phyloP scores from a whole-genome alignment of 1,140 invertebrate genomes.

The Euura saliciscinereae region DNA sequence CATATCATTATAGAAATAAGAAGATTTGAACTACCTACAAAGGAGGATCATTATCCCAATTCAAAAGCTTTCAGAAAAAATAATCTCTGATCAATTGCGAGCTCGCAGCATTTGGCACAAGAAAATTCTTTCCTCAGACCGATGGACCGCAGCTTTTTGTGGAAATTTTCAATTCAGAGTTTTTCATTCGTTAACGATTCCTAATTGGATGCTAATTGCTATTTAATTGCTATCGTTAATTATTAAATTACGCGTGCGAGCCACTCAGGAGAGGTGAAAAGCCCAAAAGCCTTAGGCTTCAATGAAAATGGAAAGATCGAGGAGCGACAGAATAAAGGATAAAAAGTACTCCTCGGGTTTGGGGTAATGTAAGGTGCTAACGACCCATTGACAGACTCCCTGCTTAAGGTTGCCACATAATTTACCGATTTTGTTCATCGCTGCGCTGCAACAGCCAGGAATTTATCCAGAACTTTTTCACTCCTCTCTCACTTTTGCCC shows the following conservation, averaged over 20 bases:
- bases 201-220: not conserved
- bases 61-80: too few species aligned
- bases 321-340: not conserved
- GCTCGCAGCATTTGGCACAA: too few species aligned
- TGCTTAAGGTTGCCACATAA: not conserved
- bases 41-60: too few species aligned
- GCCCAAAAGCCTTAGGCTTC: not conserved
- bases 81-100: too few species aligned
- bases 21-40: too few species aligned
- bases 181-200: not conserved
- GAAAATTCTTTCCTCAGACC: too few species aligned
- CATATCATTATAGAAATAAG: too few species aligned
- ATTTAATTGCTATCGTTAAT: conserved; percentile 2
- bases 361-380: not conserved
- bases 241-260: not conserved
- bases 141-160: too few species aligned
- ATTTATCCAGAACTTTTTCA: too few species aligned
- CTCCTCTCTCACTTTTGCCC: too few species aligned
- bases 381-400: not conserved
- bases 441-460: not conserved
- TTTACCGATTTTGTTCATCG: not conserved
- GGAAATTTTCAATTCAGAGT: too few species aligned
- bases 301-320: not conserved
- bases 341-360: not conserved
- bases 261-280: not conserved